A percentile compares a stretch with the other conserved stretches of the same genome.
Evolutionary conservation across 2,113 vertebrate genomes (phyloP).

Genomic region (Rana temporaria): DNA sequence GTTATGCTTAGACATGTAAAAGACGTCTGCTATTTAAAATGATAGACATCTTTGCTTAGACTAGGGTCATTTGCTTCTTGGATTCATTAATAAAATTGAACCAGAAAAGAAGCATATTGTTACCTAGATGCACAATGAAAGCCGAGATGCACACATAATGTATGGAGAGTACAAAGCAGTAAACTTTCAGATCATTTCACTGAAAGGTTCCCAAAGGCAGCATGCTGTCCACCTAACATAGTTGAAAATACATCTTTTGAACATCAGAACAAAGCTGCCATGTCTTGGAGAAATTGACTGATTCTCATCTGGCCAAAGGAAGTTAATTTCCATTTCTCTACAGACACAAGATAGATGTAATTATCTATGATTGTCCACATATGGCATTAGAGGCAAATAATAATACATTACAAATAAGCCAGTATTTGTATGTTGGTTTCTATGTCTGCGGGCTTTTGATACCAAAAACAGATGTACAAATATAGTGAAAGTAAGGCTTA

Average conservation of each 20-base stretch:
- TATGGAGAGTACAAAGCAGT: slow-evolving; percentile 11
- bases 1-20: too few species aligned
- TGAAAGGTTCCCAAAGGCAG: slow-evolving; percentile 32
- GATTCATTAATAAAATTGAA: background rate
- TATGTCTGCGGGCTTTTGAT: too few species aligned
- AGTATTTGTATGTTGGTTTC: too few species aligned
- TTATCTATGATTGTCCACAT: background rate
- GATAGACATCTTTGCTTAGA: too few species aligned
- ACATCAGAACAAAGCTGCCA: slow-evolving; percentile 47
- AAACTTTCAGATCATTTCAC: slow-evolving; percentile 40
- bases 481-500: too few species aligned
- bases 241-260: slow-evolving; percentile 42
- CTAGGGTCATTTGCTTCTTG: background rate
- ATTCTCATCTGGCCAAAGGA: slow-evolving; percentile 23
- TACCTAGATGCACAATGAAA: slow-evolving; percentile 1
- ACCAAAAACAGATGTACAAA: too few species aligned
- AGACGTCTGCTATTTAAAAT: too few species aligned
- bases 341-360: background rate
- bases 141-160: background rate
- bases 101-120: background rate
- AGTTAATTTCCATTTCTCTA: slow-evolving; percentile 23
- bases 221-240: slow-evolving; percentile 27
- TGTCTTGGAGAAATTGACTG: slow-evolving; percentile 21
- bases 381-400: background rate
- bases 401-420: background rate